Base-by-base conservation (phyloP, 2,888 invertebrate species). In the Ernsta delagoae region DNA sequence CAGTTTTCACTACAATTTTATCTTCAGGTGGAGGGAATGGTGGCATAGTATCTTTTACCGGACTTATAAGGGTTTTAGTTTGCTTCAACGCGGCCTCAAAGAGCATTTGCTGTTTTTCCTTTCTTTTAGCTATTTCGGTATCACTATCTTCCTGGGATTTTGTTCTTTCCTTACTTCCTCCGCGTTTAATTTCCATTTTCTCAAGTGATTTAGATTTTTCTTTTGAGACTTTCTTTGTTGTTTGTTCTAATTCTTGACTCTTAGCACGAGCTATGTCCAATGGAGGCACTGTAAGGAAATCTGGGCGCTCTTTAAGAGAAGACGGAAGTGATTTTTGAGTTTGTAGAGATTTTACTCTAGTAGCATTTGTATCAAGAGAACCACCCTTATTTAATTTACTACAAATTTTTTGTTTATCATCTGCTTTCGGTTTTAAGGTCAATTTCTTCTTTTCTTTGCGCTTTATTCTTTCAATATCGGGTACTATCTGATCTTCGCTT, bases 41-140 rank as follows among this genome's bases (percentile, higher is more conserved):
- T 0, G 96, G 96, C 77, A 96, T 78, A 0, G 95, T 94, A 80
- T 96, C 96, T 81, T 96, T 96, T 0, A 96, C 96, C 0, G 96
- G 96, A 83, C 96, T 96, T 43, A 96, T 94, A 74, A 96, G 89
- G 0, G 96, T 96, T 77, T 96, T 96, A 0, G 96, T 96, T 85
- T 96, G 96, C 81, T 96, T 96, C 79, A 96, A 95, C 3, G 96
- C 96, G 4, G 95, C 96, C 88, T 96, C 96, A 76, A 96, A 96
- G 1, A 96, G 84, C 94, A 96, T 95, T 81, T 96, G 96, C 78
- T 96, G 96, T 73, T 96, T 95, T 78, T 96, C 96, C 83, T 96
- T 96, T 59, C 96, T 94, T 82, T 96, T 96, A 0, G 95, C 96
- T 60, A 95, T 95, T 82, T 96, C 96, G 0, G 95, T 95, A 76